Base-by-base conservation (phyloP, 2,797 vertebrate genomes). In the Acropternis orthonyx region DNA sequence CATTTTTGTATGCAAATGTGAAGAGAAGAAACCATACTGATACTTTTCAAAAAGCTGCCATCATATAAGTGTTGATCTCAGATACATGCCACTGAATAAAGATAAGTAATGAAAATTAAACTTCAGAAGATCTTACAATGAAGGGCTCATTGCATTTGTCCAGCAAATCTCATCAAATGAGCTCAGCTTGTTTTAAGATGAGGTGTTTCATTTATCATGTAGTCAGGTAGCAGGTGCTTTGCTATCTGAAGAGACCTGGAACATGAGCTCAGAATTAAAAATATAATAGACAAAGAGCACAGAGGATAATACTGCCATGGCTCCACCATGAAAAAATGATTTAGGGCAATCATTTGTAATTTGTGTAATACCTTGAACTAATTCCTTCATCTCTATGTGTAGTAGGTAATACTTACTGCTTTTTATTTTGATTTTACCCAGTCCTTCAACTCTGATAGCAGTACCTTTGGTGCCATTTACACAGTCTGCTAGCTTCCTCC, bases 241-340 rank as follows among this genome's bases (percentile, higher is more conserved):
- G 36, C 54, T 28, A 66, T 81, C 51, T 89, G 82, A 96, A 91
- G 49, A 81, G 36, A 66, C 24, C 9, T 23, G 85, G 76, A 93
- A 83, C 49, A 62, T 34, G 49, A 92, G 30, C 37, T 93, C 63
- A 72, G 79, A 91, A 93, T 91, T 92, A 83, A 92, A 92, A 78
- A 62, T 66, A 5, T 48, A 83, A 85, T 63, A 86, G 62, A 26
- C 36, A 66, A 51, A 91, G 46, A 85, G 24, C 14, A 55, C 46
- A 88, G 43, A 59, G 82, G 17, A 16, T 41, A 77, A 74, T 85
- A 36, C 17, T 89, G 54, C 26, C 46, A 49, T 15, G 15, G 9
- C 7, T 85, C 10, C 28, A 37, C 22, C 49, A 66, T 12, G 54
- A n/a, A 63, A 85, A 82, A 86, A 72, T 27, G 1, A 91, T 91